Base-by-base conservation (phyloP, 1,140 invertebrate genomes). In the Drosophila ficusphila region DNA sequence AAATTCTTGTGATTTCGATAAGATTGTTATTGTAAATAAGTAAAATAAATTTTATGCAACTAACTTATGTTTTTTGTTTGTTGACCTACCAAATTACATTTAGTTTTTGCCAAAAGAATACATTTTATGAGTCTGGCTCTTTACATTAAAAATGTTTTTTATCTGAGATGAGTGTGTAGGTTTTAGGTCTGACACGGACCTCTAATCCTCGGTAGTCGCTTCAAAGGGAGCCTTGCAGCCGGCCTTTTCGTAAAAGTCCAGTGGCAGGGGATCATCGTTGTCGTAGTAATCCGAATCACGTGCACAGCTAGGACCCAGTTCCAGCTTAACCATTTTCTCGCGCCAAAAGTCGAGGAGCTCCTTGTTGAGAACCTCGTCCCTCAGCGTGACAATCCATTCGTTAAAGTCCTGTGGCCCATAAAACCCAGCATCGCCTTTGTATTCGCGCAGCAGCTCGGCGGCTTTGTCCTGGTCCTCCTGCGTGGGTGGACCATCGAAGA, bases 251-350 rank as follows among this genome's bases (percentile, higher is more conserved):
- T 91, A 91, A 21, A 89, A 91, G 8, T 76, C 78, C 27, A 64
- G n/a, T 0, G 83, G 73, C 11, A 69, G 3, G 3, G 74, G 64
- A 38, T 90, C 79, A 0, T 68, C 51, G 8, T 11, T 46, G 9
- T 83, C 76, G 47, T 76, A 90, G 46, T 58, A 81, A 39, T 91
- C 90, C 0, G 89, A 91, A 23, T 91, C 90, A 1, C 78, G 71
- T 0, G 64, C 48, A 36, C 85, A 91, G 21, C 76, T 70, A 0
- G 86, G 76, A 2, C 90, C 90, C 21, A 91, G 44, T 58, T 88
- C 77, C 21, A 75, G n/a, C 33, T 78, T 70, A 0, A 90, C 89
- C 19, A 90, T 68, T 33, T 65, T 72, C 4, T 90, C 75, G 4
- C 65, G 41, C 89, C 89, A 90, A 14, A 90, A 90, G n/a, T 77